Conservation (phyloP, 2,888 invertebrate genomes). For the Cenopis cana region DNA sequence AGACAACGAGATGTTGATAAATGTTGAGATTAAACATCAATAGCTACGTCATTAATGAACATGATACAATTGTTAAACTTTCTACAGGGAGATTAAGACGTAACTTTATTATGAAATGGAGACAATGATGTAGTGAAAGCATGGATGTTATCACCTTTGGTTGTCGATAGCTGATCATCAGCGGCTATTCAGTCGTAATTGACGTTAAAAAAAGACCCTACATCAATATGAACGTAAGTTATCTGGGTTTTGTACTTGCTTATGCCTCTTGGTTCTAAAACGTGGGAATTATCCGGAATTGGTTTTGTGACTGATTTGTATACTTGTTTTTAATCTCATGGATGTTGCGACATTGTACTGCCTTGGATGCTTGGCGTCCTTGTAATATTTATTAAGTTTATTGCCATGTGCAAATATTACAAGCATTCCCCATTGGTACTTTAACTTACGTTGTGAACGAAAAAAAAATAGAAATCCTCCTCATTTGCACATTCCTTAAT, state of each 20-base stretch:
- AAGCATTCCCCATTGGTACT: too few species aligned
- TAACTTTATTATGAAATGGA: conserved; percentile 68
- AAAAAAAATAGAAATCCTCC: too few species aligned
- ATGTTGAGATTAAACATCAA: conserved; percentile 38
- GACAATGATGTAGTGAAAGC: conserved; percentile 71
- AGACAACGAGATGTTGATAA: conserved; percentile 42
- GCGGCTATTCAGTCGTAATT: conserved; percentile 56
- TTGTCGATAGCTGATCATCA: conserved; percentile 56
- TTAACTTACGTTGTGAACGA: too few species aligned
- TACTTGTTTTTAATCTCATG: conserved; percentile 25
- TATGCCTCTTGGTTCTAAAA: not conserved
- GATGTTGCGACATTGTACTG: conserved; percentile 38
- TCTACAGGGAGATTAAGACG: conserved; percentile 68
- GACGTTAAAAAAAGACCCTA: conserved; percentile 51
- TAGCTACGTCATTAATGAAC: conserved; percentile 42
- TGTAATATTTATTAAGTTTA: conserved; percentile 4
- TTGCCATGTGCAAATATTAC: too few species aligned
- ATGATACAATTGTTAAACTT: conserved; percentile 68
- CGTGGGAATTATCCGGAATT: conserved; percentile 19
- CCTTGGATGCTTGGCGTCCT: conserved; percentile 31
- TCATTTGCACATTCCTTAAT: too few species aligned
- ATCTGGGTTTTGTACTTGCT: not conserved
- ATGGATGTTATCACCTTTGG: conserved; percentile 59
- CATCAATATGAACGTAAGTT: not conserved
- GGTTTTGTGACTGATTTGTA: conserved; percentile 25